These are phyloP conservation scores for Sipha flava DNA, from an alignment of 1,140 invertebrate genomes.

Conservation along the genomic window DNA sequence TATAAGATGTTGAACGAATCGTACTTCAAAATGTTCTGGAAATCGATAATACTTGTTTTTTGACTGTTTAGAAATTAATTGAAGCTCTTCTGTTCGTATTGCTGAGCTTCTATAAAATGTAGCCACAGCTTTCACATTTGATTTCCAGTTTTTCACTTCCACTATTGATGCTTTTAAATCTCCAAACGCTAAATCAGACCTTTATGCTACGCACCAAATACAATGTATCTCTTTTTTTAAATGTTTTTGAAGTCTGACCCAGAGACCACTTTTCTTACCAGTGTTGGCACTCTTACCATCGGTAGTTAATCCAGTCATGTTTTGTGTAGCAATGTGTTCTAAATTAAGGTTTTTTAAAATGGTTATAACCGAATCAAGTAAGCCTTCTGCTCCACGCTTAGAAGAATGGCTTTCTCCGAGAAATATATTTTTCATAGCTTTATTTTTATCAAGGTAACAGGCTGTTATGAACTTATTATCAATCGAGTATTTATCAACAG, in stretches of 20 bases:
- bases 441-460: not conserved
- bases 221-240: no score
- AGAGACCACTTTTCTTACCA: slow-evolving; percentile 1
- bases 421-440: no score
- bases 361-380: no score
- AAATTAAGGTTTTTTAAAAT: no score
- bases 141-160: slow-evolving; percentile 17
- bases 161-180: not conserved
- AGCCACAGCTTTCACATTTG: slow-evolving; percentile 3
- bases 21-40: not conserved
- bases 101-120: slow-evolving; percentile 24
- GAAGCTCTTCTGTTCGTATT: not conserved
- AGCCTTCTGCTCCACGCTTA: no score
- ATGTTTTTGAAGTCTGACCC: no score
- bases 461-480: no score
- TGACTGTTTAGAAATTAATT: not conserved
- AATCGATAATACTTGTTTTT: not conserved
- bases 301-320: slow-evolving; percentile 18
- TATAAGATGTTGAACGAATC: slow-evolving; percentile 15
- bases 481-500: no score
- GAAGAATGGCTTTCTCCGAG: no score
- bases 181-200: not conserved
- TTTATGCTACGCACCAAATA: no score
- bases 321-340: not conserved
- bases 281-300: slow-evolving; percentile 18